Evolutionary conservation across 2,797 vertebrate genomes (phyloP).

Genomic region (Aldrovandia affinis): DNA sequence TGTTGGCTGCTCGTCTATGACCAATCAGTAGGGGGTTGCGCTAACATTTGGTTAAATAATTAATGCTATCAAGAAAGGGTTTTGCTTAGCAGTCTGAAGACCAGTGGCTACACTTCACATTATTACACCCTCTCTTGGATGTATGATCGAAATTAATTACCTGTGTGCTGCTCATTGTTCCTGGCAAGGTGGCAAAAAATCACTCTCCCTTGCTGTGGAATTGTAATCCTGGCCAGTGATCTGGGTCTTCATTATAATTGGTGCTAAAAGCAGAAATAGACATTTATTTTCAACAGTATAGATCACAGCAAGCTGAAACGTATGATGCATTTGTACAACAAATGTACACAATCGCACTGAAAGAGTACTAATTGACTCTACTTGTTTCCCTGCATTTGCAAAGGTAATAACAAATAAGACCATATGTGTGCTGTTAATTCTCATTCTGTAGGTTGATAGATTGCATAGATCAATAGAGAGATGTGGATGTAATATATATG

Average conservation of each 20-base stretch:
- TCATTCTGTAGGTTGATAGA: background rate
- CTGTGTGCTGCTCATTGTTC: background rate
- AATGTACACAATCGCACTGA: background rate
- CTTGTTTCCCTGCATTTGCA: background rate
- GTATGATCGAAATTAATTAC: background rate
- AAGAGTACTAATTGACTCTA: background rate
- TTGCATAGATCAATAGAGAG: background rate
- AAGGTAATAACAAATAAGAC: background rate
- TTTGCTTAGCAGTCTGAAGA: background rate
- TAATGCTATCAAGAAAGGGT: background rate
- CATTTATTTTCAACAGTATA: background rate
- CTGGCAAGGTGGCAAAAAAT: background rate
- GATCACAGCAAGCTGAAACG: background rate
- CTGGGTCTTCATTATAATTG: background rate
- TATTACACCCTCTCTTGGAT: background rate
- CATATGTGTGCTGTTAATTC: background rate
- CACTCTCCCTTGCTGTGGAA: background rate
- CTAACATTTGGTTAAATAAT: background rate
- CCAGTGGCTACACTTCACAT: background rate
- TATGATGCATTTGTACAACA: background rate
- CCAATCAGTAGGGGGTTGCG: background rate
- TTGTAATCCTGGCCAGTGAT: background rate
- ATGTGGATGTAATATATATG: background rate
- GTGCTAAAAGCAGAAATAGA: background rate
- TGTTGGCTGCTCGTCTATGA: background rate